Conservation (phyloP, 2,113 vertebrate species). For the Dolichallabes microphthalmus region DNA sequence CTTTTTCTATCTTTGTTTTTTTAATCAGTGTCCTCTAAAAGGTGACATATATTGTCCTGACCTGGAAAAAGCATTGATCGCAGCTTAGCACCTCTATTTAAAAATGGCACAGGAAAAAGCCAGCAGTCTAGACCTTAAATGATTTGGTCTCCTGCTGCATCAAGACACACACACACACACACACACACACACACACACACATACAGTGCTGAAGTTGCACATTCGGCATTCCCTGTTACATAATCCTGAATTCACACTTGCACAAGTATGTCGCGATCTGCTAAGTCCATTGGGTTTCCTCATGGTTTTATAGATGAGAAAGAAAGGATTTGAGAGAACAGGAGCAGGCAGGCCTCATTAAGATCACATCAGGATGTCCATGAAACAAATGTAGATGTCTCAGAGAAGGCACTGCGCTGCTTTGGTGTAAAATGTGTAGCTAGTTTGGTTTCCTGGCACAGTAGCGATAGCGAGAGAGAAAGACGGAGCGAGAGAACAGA, state of each 20-base stretch:
- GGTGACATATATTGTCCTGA: background rate
- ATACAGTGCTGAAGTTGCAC: background rate
- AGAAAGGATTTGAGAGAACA: background rate
- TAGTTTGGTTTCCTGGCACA: background rate
- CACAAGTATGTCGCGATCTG: background rate
- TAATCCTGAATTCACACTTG: background rate
- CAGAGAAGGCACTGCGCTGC: background rate
- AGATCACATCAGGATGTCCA: background rate
- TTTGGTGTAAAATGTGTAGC: background rate
- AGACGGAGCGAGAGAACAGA: slow-evolving; percentile 8
- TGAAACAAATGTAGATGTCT: background rate
- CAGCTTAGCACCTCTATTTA: background rate
- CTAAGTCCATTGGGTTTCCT: background rate
- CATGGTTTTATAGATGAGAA: background rate
- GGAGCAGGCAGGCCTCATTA: background rate
- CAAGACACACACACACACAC: background rate
- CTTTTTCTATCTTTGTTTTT: background rate
- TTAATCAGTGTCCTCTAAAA: background rate
- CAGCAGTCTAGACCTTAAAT: background rate
- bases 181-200: background rate
- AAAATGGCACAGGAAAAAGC: background rate
- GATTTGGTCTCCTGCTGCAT: background rate
- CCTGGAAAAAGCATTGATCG: slow-evolving; percentile 2
- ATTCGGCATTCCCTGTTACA: background rate
- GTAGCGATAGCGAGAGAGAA: background rate